Conservation (phyloP, 1,140 invertebrate species). For the Oncopodura yosiiana region DNA sequence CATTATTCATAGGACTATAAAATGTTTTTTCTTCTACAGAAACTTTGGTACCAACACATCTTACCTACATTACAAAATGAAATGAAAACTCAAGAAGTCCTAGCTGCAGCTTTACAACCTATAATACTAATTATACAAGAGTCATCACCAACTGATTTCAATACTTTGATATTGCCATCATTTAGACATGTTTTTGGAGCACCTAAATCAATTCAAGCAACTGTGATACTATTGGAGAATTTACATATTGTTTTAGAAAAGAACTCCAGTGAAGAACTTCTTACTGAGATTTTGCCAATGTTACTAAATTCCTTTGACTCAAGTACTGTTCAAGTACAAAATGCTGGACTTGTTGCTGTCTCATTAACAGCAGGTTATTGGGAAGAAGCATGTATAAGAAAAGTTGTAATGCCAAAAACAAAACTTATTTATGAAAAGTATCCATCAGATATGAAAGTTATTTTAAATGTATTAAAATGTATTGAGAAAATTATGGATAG, state of each 20-base stretch:
- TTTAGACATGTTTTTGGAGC: conserved; percentile 68
- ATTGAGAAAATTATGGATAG: conserved; percentile 68
- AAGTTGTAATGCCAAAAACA: conserved; percentile 75
- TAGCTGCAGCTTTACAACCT: conserved; percentile 78
- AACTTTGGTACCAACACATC: conserved; percentile 89
- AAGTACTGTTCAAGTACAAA: conserved; percentile 80
- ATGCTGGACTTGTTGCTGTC: background rate
- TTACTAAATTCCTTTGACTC: conserved; percentile 82
- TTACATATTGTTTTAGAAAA: conserved; percentile 83
- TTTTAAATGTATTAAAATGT: conserved; percentile 63
- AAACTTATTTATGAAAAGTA: conserved; percentile 81
- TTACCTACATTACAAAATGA: conserved; percentile 82
- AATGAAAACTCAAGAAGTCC: conserved; percentile 70
- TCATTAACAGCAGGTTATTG: conserved; percentile 49
- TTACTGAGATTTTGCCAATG: conserved; percentile 73
- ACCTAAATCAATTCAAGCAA: conserved; percentile 80
- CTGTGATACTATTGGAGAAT: conserved; percentile 82
- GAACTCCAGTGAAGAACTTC: conserved; percentile 66
- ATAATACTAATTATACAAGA: conserved; percentile 79
- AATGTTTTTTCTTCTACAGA: conserved; percentile 51
- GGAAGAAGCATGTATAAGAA: conserved; percentile 68
- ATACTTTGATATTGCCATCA: conserved; percentile 66
- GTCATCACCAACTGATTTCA: conserved; percentile 70
- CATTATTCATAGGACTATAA: background rate
- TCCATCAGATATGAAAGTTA: conserved; percentile 61